Conservation (phyloP, 2,888 invertebrate species). For the Cyaniris semiargus region DNA sequence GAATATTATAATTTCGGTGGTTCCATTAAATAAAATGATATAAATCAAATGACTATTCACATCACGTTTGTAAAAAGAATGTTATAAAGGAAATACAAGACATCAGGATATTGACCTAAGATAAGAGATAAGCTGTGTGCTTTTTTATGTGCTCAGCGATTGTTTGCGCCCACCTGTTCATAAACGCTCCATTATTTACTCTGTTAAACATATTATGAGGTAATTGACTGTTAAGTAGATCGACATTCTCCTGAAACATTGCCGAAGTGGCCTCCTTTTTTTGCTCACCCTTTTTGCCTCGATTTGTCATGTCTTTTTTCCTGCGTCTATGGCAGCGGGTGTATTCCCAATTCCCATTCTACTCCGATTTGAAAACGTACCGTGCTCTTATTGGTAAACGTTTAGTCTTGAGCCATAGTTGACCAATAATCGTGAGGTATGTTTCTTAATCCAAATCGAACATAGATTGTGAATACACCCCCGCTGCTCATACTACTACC, state of each 20-base stretch:
- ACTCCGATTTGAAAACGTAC: too few relatives aligned
- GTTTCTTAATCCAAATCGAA: not conserved
- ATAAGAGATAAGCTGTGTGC: conserved; percentile 22
- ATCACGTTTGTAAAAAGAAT: not conserved
- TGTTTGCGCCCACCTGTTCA: conserved; percentile 13
- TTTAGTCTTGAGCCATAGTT: too few relatives aligned
- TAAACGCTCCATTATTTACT: not conserved
- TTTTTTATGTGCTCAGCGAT: conserved; percentile 24
- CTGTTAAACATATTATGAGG: not conserved
- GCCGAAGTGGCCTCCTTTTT: not conserved
- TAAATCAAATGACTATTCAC: not conserved
- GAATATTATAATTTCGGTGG: not conserved
- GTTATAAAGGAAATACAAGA: conserved; percentile 10
- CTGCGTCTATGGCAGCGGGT: too few relatives aligned
- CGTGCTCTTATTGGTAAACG: too few relatives aligned
- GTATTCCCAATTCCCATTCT: too few relatives aligned
- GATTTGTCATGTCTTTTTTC: too few relatives aligned
- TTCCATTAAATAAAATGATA: not conserved
- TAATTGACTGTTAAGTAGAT: not conserved
- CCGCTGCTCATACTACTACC: not conserved
- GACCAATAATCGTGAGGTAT: not conserved
- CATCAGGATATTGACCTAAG: conserved; percentile 14
- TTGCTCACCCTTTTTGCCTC: not conserved
- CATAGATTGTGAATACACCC: not conserved
- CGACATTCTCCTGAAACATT: too few relatives aligned